These are phyloP conservation scores for Agelastica alni DNA, from an alignment of 2,888 invertebrate genomes.

Conservation along the genomic window DNA sequence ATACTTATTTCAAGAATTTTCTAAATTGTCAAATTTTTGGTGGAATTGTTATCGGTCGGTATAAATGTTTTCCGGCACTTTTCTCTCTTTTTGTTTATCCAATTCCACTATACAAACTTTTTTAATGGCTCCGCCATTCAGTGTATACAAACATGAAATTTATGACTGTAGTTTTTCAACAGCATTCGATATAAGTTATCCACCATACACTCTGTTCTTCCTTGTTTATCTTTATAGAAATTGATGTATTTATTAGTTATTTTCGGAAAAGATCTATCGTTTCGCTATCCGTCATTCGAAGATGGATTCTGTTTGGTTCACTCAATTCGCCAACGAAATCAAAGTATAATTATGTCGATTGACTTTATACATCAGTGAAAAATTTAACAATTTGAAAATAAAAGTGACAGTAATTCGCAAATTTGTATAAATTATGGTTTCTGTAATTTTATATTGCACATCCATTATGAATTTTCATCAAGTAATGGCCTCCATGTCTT, in stretches of 20 bases:
- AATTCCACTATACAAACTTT: conserved; percentile 6
- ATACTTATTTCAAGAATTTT: too few species aligned
- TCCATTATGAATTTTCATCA: too few species aligned
- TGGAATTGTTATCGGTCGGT: too few species aligned
- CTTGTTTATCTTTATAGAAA: conserved; percentile 22
- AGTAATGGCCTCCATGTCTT: too few species aligned
- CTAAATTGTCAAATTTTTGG: too few species aligned
- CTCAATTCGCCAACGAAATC: conserved; percentile 2
- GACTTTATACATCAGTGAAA: too few species aligned
- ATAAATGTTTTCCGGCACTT: too few species aligned
- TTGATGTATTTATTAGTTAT: conserved; percentile 29
- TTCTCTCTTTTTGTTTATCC: conserved; percentile 18
- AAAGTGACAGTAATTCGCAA: too few species aligned
- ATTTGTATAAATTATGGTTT: too few species aligned
- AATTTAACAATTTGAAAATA: too few species aligned
- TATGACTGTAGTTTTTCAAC: conserved; percentile 24
- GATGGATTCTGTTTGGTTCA: conserved; percentile 21
- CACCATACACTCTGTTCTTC: conserved; percentile 7
- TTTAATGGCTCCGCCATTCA: conserved; percentile 16
- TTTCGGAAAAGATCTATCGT: conserved; percentile 14
- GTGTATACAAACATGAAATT: conserved; percentile 16
- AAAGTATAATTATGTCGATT: background rate
- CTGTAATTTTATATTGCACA: too few species aligned
- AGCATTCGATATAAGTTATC: conserved; percentile 3
- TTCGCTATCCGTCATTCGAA: conserved; percentile 6